Conservation (phyloP, 2,888 invertebrate species). For the Diarsia rubi region DNA sequence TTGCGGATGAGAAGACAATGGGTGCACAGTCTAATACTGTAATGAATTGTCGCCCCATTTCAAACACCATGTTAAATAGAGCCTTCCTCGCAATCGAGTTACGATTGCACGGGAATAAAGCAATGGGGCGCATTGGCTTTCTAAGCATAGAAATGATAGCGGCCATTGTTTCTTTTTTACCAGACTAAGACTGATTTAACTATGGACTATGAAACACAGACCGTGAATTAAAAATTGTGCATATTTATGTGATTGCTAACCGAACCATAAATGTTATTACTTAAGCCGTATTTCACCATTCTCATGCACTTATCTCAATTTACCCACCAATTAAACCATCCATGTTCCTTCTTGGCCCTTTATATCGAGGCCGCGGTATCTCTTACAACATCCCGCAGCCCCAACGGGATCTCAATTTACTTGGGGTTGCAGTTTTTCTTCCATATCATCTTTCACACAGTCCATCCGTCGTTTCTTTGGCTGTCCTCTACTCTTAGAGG, state of each 20-base stretch:
- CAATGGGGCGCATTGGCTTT: slow-evolving; percentile 24
- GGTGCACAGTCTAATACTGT: slow-evolving; percentile 27
- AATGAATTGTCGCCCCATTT: slow-evolving; percentile 36
- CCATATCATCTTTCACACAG: too few relatives aligned
- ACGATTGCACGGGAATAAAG: slow-evolving; percentile 28
- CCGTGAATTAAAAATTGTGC: neutral
- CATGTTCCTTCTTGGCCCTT: too few relatives aligned
- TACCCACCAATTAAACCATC: too few relatives aligned
- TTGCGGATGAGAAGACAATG: slow-evolving; percentile 33
- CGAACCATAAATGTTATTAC: too few relatives aligned
- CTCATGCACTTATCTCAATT: too few relatives aligned
- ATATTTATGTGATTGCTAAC: neutral
- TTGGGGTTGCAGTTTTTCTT: too few relatives aligned
- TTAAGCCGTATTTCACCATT: too few relatives aligned
- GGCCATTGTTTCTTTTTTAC: slow-evolving; percentile 17
- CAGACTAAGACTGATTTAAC: neutral
- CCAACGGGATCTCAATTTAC: too few relatives aligned
- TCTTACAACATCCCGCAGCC: too few relatives aligned
- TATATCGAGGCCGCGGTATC: too few relatives aligned
- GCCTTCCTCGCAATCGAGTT: slow-evolving; percentile 18
- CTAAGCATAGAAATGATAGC: slow-evolving; percentile 22
- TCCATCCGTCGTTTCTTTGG: too few relatives aligned
- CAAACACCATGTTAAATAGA: slow-evolving; percentile 28
- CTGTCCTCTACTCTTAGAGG: too few relatives aligned
- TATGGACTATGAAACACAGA: neutral